Base-by-base conservation (phyloP, 92 coral and sea anemone genomes). In the Zoanthus sansibaricus region DNA sequence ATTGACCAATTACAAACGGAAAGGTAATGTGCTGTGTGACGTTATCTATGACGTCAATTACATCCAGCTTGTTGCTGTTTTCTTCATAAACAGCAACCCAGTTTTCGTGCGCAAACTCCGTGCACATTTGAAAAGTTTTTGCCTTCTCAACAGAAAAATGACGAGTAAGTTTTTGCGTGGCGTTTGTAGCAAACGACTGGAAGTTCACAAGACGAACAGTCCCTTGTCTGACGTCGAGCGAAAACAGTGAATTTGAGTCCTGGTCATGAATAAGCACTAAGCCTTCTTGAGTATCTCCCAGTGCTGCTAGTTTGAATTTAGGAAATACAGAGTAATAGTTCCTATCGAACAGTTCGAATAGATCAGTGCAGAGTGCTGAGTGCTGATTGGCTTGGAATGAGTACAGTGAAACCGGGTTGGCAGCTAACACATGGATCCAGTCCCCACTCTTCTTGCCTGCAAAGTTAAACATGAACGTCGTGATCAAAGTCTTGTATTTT, bases 1-100 rank as follows among this genome's bases (percentile, higher is more conserved):
- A 88, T 86, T 93, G 92, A 15, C 96, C 98, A 95, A 97, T 92
- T 77, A 95, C 91, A 88, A 97, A 97, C n/a, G 99, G 98, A 87
- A 97, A 83, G n/a, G 99, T 95, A 21, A 97, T 92, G 10, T 95
- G 94, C 62, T 93, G 94, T 3, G 93, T 90, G 72, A 91, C 87
- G 30, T 89, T 89, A 17, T 88, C 89, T 11, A 75, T 93, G 74
- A 95, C 30, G 56, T 95, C 94, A 37, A 97, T 88, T 2, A 97
- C 84, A 71, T 97, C 97, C 89, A 97, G 89, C 55, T 89, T 94
- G 79, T 97, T 93, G 86, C 97, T 95, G 83, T 91, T 87, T 46
- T 95, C 93, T 66, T 95, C 92, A 78, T 88, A 95, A 77, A 95
- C 78, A 7, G 88, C 90, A 15, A 97, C 88, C 86, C 79, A 90